Evolutionary conservation across 2,113 vertebrate species (phyloP).

Genomic region (Trematomus loennbergii): DNA sequence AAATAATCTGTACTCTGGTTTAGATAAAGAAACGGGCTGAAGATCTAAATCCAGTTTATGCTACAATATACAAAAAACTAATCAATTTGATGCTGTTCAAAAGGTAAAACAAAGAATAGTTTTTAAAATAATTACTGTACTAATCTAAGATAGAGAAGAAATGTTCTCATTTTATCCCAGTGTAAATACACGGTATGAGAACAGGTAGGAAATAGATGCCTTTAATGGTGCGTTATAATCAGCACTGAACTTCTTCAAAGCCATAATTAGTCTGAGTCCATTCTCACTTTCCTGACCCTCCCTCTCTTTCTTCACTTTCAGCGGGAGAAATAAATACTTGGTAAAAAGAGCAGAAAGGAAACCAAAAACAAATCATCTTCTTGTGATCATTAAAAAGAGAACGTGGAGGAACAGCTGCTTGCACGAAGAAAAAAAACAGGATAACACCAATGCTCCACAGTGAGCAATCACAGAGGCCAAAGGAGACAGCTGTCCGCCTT

Average conservation of each 20-base stretch:
- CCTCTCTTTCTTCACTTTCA: conserved; percentile 18
- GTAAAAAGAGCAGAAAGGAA: conserved; percentile 24
- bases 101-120: conserved; percentile 5
- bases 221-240: conserved; percentile 49
- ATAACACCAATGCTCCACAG: conserved; percentile 63
- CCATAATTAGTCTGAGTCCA: conserved; percentile 51
- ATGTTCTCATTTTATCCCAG: neutral
- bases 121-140: neutral
- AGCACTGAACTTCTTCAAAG: conserved; percentile 51
- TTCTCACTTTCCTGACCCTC: conserved; percentile 24
- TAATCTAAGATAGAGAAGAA: conserved; percentile 5
- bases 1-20: neutral
- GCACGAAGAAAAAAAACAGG: conserved; percentile 76
- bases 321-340: neutral
- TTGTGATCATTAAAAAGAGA: conserved; percentile 74
- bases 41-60: neutral
- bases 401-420: conserved; percentile 74
- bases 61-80: neutral
- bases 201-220: conserved; percentile 13
- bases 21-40: neutral
- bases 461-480: conserved; percentile 67
- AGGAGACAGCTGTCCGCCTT: conserved; percentile 75
- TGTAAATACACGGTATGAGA: conserved; percentile 8
- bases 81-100: neutral
- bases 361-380: conserved; percentile 60